Base-by-base conservation (phyloP, 1,140 invertebrate species). In the Cherax destructor region DNA sequence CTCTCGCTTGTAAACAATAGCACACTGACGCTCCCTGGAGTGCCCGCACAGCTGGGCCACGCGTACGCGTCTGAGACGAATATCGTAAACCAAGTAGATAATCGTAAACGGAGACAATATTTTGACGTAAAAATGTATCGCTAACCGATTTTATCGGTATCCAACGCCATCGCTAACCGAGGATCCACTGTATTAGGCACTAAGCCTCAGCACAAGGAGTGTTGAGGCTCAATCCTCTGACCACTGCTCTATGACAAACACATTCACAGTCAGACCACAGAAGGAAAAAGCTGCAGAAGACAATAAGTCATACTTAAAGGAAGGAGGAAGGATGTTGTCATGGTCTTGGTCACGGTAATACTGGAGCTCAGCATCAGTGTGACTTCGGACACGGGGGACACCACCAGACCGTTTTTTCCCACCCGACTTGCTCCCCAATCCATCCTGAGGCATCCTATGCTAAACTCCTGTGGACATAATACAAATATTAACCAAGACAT, bases 291-390 rank as follows among this genome's bases (percentile, higher is more conserved):
- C 76, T 47, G 76, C 24, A 47, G 7, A 78, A 78, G 30, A 56
- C 9, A 56, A 6, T 56, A 59, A 59, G 10, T 50, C 49, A 30
- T 78, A 91, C 89, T 83, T 91, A 83, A 86, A 83, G 16, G 72
- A 74, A 16, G 83, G 52, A 9, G 89, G 89, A 30, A 88, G 86
- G 52, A 91, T 24, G 56, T 56, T 83, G 24, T 91, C 89, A 18
- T 91, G 83, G 77, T 91, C 89, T 72, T 91, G 89, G 13, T 91
- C 89, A 18, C 89, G 83, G 77, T 85, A 91, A 41, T 91, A 91
- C 89, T 91, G 89, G 21, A 91, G 83, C 76, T 91, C 89, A 18
- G 89, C 89, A 69, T 91, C 89, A n/a, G 89, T 91, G 83, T 91
- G 89, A 59, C 89, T 91, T 6, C 89, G 81, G 59, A 91, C 89